Evolutionary conservation across 2,888 invertebrate genomes (phyloP).

Genomic region (Busseola fusca): DNA sequence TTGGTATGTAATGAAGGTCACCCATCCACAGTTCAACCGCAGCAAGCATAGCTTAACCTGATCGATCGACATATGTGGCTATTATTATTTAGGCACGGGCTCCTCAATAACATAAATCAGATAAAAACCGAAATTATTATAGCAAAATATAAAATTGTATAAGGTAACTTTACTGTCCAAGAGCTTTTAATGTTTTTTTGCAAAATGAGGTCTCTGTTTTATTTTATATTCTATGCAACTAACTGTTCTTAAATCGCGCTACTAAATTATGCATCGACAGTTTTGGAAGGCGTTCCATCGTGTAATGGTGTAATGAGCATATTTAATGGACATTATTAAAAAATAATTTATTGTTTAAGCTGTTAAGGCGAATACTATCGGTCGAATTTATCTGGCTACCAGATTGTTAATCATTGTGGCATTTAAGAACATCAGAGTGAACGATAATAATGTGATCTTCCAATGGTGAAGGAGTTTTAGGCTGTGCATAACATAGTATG

Average conservation of each 20-base stretch:
- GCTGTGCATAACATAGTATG: too few relatives aligned
- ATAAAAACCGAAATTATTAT: not conserved
- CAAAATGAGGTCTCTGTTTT: constrained; percentile 38
- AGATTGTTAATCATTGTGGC: constrained; percentile 15
- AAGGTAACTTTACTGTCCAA: not conserved
- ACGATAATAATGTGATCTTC: not conserved
- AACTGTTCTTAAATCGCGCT: constrained; percentile 78
- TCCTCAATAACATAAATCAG: not conserved
- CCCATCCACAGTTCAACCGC: too few relatives aligned
- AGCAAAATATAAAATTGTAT: not conserved
- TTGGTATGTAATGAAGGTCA: too few relatives aligned
- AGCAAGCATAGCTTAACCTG: too few relatives aligned
- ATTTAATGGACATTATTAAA: constrained; percentile 78
- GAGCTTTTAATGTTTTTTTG: not conserved
- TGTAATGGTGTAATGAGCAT: constrained; percentile 84
- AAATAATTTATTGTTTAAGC: constrained; percentile 75
- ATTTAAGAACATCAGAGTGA: constrained; percentile 4
- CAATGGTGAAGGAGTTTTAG: too few relatives aligned
- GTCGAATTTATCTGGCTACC: constrained; percentile 38
- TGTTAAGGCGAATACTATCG: constrained; percentile 66
- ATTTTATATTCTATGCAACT: constrained; percentile 64
- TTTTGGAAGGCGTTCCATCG: constrained; percentile 81
- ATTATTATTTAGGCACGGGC: too few relatives aligned
- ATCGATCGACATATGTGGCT: too few relatives aligned
- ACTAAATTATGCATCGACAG: constrained; percentile 84